Conservation (phyloP, 2,113 vertebrate species). For the Agapornis roseicollis region DNA sequence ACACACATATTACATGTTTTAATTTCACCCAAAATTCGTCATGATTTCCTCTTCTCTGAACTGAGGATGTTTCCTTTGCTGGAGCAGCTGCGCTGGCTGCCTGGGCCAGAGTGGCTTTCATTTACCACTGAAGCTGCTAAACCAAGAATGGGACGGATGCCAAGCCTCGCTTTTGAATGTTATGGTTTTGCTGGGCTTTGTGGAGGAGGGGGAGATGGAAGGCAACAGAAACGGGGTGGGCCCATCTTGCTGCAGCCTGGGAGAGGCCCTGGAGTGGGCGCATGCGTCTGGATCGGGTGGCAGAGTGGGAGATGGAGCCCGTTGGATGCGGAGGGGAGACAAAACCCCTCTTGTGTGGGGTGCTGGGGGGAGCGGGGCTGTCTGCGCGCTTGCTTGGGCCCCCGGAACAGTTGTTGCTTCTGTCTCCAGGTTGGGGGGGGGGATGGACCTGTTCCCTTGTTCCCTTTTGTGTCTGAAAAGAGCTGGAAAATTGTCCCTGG, state of each 20-base stretch:
- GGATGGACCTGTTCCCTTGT: not conserved
- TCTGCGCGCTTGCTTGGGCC: not conserved
- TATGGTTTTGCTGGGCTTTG: constrained; percentile 28
- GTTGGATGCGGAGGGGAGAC: constrained; percentile 7
- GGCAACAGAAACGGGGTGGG: not conserved
- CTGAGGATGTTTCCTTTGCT: constrained; percentile 48
- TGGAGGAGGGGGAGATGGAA: not conserved
- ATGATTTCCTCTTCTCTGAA: constrained; percentile 38
- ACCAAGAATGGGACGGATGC: constrained; percentile 16
- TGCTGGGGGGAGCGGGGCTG: not conserved
- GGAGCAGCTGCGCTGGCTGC: constrained; percentile 60
- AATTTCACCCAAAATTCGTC: constrained; percentile 46
- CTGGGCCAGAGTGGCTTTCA: constrained; percentile 45
- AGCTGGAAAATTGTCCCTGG: not conserved
- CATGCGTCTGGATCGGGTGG: not conserved
- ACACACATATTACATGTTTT: constrained; percentile 19
- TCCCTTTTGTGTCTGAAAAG: not conserved
- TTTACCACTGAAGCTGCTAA: constrained; percentile 56
- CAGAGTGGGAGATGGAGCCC: not conserved
- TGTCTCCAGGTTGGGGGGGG: not conserved
- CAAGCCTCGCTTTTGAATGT: constrained; percentile 47
- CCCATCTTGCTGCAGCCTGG: not conserved
- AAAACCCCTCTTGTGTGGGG: constrained; percentile 21
- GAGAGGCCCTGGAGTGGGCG: not conserved
- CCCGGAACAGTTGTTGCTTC: constrained; percentile 48